Percentiles rank a stretch among this genome's conserved stretches.
These are phyloP conservation scores for Pithys albifrons DNA, from an alignment of 2,113 vertebrate species.

Conservation along the genomic window DNA sequence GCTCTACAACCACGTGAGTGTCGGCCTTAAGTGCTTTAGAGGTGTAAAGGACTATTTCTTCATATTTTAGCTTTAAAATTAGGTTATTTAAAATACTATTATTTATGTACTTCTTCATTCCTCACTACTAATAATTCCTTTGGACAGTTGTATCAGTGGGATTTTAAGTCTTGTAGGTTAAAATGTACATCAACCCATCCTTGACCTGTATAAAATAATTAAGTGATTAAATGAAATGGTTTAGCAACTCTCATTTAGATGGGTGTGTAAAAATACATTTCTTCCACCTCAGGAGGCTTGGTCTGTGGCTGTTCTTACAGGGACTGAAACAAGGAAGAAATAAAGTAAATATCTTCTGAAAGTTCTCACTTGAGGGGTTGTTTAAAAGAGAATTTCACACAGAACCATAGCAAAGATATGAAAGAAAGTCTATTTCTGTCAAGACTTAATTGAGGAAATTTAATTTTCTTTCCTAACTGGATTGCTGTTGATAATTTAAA, in stretches of 20 bases:
- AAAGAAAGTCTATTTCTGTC: conserved; percentile 13
- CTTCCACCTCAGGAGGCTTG: neutral
- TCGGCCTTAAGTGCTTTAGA: neutral
- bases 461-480: conserved; percentile 55
- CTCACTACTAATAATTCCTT: neutral
- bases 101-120: neutral
- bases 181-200: neutral
- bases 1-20: neutral
- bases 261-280: neutral
- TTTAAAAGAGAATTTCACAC: neutral
- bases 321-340: neutral
- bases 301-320: neutral
- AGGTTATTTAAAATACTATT: neutral
- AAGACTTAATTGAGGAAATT: conserved; percentile 63
- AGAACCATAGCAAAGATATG: neutral
- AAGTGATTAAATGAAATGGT: neutral
- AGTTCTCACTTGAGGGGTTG: neutral
- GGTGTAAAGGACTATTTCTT: neutral
- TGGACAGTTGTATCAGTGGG: neutral
- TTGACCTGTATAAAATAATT: neutral
- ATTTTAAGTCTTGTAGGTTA: neutral
- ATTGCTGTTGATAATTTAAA: conserved; percentile 47
- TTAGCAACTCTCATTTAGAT: neutral
- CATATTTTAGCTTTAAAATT: neutral
- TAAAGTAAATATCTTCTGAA: neutral